A percentile compares a stretch with the other conserved stretches of the same genome.
These are phyloP conservation scores for Lophochroa leadbeateri DNA, from an alignment of 2,113 vertebrate species.

Conservation along the genomic window DNA sequence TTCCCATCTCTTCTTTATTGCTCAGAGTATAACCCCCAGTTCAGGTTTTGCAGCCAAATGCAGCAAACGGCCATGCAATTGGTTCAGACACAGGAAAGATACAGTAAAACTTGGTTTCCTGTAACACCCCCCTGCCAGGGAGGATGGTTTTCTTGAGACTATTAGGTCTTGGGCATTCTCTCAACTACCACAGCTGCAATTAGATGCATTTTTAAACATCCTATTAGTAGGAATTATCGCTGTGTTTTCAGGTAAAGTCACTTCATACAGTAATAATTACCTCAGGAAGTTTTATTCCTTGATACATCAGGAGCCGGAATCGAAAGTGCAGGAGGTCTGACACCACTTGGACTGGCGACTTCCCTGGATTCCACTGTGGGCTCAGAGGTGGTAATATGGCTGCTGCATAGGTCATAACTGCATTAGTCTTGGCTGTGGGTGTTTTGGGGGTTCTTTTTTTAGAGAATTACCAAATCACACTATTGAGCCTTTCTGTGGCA, in stretches of 20 bases:
- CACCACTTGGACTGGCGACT: neutral
- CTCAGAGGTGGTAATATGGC: neutral
- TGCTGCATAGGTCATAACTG: neutral
- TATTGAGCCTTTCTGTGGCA: neutral
- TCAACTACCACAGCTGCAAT: slow-evolving; percentile 14
- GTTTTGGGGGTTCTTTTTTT: neutral
- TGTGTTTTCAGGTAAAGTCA: slow-evolving; percentile 37
- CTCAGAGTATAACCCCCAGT: neutral
- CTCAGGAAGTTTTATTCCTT: slow-evolving; percentile 11
- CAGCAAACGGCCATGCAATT: neutral
- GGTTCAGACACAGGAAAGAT: neutral
- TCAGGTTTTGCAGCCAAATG: neutral
- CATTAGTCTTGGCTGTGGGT: neutral
- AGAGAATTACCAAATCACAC: neutral
- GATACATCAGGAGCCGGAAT: neutral
- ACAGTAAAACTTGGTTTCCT: neutral
- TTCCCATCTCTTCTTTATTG: neutral
- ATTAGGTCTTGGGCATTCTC: neutral
- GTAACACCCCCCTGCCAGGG: neutral
- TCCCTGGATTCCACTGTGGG: neutral
- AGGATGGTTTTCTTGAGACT: neutral
- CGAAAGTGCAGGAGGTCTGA: neutral
- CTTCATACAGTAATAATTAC: neutral
- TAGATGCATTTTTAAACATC: slow-evolving; percentile 55
- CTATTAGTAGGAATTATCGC: neutral